Evolutionary conservation across 2,113 vertebrate species (phyloP).

Genomic region (Gadus chalcogrammus): DNA sequence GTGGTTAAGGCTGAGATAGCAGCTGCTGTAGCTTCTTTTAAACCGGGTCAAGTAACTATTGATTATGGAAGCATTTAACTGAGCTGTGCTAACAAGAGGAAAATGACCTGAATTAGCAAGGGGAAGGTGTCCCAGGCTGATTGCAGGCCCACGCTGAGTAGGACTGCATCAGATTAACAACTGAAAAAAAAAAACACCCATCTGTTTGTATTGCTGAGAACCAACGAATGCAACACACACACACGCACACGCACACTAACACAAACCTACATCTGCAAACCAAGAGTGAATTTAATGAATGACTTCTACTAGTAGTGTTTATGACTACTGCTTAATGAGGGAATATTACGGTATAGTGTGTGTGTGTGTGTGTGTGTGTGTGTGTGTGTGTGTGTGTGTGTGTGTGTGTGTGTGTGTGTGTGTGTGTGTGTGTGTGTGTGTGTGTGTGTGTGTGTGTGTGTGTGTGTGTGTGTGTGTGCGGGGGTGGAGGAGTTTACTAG

Average conservation of each 20-base stretch:
- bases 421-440: conserved; percentile 6
- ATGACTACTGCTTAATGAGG: too few relatives aligned
- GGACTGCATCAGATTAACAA: background rate
- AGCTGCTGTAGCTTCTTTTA: too few relatives aligned
- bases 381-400: conserved; percentile 6
- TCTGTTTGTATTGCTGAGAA: conserved; percentile 11
- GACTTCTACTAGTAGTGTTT: too few relatives aligned
- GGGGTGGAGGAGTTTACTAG: too few relatives aligned
- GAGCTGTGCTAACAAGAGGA: too few relatives aligned
- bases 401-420: conserved; percentile 6
- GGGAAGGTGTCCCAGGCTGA: background rate
- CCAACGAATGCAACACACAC: background rate
- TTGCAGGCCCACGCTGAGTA: background rate
- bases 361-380: conserved; percentile 6
- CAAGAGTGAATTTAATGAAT: too few relatives aligned
- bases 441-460: conserved; percentile 6
- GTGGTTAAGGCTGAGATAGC: too few relatives aligned
- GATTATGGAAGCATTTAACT: too few relatives aligned
- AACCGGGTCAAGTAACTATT: too few relatives aligned
- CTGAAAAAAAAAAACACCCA: conserved; percentile 12
- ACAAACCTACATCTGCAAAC: background rate
- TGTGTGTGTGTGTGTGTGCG: conserved; percentile 5
- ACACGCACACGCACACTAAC: background rate
- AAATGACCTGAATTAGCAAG: too few relatives aligned
- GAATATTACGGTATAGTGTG: background rate